Conservation (phyloP, 2,888 invertebrate species). For the Saturnia pavonia region DNA sequence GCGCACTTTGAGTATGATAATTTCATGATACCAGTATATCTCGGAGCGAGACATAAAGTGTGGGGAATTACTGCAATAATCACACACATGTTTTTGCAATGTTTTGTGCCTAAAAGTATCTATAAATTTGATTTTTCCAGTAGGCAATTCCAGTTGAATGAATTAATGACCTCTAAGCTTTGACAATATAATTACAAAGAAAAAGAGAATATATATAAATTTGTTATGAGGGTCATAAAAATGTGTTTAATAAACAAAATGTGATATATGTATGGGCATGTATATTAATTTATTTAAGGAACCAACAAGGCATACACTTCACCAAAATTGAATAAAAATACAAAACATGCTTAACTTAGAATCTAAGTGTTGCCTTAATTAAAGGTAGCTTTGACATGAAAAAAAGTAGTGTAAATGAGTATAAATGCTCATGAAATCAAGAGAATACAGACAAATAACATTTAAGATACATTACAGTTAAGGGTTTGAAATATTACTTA, state of each 20-base stretch:
- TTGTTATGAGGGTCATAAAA: not conserved
- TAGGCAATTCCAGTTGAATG: conserved; percentile 49
- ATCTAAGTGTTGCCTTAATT: no score
- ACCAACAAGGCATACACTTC: no score
- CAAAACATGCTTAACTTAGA: no score
- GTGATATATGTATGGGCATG: no score
- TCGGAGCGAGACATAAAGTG: conserved; percentile 81
- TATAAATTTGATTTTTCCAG: conserved; percentile 57
- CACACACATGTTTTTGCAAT: conserved; percentile 84
- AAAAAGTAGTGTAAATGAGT: no score
- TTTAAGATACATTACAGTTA: not conserved
- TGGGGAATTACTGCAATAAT: conserved; percentile 92
- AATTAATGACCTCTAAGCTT: conserved; percentile 61
- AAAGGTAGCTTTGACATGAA: no score
- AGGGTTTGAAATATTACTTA: not conserved
- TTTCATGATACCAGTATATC: conserved; percentile 76
- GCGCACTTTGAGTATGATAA: conserved; percentile 84
- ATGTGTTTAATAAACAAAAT: no score
- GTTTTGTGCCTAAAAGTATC: conserved; percentile 54
- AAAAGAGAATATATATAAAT: not conserved
- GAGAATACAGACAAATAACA: no score
- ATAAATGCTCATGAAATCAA: no score
- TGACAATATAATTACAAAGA: conserved; percentile 27
- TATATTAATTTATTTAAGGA: no score
- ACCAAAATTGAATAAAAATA: no score